A percentile compares a stretch with the other conserved stretches of the same genome.
phyloP scores from a whole-genome alignment of 30 jellyfish, hydroid and myxozoan genomes.

The Chrysaora quinquecirrha region DNA sequence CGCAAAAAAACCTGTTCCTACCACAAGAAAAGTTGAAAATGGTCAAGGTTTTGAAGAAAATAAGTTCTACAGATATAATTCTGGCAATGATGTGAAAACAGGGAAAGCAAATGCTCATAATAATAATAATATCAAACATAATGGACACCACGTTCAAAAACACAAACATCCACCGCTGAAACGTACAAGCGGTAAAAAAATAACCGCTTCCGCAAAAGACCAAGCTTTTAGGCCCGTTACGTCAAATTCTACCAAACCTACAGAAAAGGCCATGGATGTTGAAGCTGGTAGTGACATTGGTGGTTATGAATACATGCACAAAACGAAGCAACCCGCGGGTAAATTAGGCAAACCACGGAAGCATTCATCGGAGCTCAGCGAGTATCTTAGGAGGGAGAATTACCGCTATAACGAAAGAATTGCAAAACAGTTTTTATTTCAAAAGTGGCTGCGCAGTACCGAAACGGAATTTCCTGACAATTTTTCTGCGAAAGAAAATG shows the following conservation, averaged over 20 bases:
- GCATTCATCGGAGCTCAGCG: conserved; percentile 61
- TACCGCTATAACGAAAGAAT: conserved; percentile 61
- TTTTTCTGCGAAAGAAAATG: conserved; percentile 7
- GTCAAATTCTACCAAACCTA: conserved; percentile 25
- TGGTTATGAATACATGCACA: conserved; percentile 61
- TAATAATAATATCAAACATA: conserved; percentile 12
- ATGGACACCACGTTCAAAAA: not conserved
- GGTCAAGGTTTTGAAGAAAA: not conserved
- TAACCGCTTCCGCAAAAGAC: conserved; percentile 43
- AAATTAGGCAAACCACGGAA: conserved; percentile 52
- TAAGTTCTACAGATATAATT: not conserved
- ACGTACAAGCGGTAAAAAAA: conserved; percentile 19
- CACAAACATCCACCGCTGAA: conserved; percentile 26
- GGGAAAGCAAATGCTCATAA: not conserved
- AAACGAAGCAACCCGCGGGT: conserved; percentile 62
- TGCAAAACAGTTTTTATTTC: conserved; percentile 68
- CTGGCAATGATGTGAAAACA: not conserved
- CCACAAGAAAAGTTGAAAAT: not conserved
- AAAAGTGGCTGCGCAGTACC: conserved; percentile 64
- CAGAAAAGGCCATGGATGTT: conserved; percentile 9
- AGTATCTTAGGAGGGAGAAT: conserved; percentile 58
- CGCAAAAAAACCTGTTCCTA: not conserved
- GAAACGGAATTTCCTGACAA: conserved; percentile 49
- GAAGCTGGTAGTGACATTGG: conserved; percentile 56
- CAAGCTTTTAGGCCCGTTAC: conserved; percentile 67